Evolutionary conservation across 2,888 invertebrate species (phyloP).

Genomic region (Drosophila suboccidentalis): DNA sequence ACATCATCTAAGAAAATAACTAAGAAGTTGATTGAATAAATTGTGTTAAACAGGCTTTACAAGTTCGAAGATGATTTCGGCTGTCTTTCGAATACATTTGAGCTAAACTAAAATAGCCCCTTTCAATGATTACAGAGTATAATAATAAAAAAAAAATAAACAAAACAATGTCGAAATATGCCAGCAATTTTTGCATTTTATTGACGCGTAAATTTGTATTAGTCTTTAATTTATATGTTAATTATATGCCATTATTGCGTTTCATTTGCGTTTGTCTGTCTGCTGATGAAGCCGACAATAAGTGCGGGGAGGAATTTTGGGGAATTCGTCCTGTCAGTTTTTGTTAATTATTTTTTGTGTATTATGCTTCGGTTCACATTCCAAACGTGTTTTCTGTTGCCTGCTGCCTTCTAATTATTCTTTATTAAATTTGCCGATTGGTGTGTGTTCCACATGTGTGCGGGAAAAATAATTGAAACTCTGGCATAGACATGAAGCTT

Average conservation of each 20-base stretch:
- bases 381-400: conserved; percentile 33
- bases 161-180: conserved; percentile 29
- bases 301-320: neutral
- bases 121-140: neutral
- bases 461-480: conserved; percentile 68
- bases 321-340: conserved; percentile 48
- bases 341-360: conserved; percentile 71
- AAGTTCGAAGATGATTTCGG: neutral
- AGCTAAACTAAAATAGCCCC: neutral
- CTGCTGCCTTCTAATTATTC: conserved; percentile 69
- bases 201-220: conserved; percentile 63
- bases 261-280: conserved; percentile 43
- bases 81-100: neutral
- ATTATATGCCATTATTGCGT: conserved; percentile 62
- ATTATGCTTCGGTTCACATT: conserved; percentile 50
- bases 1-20: neutral
- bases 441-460: conserved; percentile 26
- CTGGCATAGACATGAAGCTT: conserved; percentile 26
- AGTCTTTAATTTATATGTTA: conserved; percentile 78
- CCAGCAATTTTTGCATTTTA: conserved; percentile 58
- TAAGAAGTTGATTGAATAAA: neutral
- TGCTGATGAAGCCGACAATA: neutral
- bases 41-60: neutral
- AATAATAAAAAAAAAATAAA: conserved; percentile 6
- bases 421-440: conserved; percentile 70